Evolutionary conservation across 2,888 invertebrate genomes (phyloP).

Genomic region (Drosophila antonietae): DNA sequence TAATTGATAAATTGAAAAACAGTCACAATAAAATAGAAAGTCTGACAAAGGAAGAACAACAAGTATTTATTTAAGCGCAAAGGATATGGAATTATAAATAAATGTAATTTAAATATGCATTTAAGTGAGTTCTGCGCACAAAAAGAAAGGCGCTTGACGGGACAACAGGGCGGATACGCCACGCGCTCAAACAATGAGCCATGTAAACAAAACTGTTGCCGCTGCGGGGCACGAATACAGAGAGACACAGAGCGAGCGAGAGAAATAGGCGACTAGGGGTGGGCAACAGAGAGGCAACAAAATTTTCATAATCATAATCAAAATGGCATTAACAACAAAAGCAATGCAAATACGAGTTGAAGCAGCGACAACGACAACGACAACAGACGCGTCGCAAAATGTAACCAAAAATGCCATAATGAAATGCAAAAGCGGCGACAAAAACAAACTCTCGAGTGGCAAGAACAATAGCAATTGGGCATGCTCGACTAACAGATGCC

Average conservation of each 20-base stretch:
- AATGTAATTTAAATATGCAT: constrained; percentile 77
- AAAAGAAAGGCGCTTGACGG: constrained; percentile 39
- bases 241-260: background rate
- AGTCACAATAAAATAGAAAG: background rate
- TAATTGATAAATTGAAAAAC: constrained; percentile 29
- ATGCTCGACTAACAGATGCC: background rate
- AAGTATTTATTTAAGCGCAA: constrained; percentile 31
- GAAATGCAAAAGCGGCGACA: constrained; percentile 65
- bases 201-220: constrained; percentile 76
- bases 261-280: background rate
- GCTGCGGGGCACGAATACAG: constrained; percentile 35
- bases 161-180: constrained; percentile 69
- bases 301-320: constrained; percentile 81
- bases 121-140: constrained; percentile 61
- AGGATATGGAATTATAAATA: constrained; percentile 40
- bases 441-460: constrained; percentile 46
- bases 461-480: background rate
- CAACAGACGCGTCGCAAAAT: constrained; percentile 72
- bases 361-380: constrained; percentile 65
- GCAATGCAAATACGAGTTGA: constrained; percentile 74
- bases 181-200: constrained; percentile 75
- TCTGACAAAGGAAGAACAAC: constrained; percentile 23
- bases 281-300: constrained; percentile 49
- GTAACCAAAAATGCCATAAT: constrained; percentile 77
- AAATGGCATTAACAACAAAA: constrained; percentile 80